A percentile compares a stretch with the other conserved stretches of the same genome.
Evolutionary conservation across 2,113 vertebrate species (phyloP).

Genomic region (Gobio gobio): DNA sequence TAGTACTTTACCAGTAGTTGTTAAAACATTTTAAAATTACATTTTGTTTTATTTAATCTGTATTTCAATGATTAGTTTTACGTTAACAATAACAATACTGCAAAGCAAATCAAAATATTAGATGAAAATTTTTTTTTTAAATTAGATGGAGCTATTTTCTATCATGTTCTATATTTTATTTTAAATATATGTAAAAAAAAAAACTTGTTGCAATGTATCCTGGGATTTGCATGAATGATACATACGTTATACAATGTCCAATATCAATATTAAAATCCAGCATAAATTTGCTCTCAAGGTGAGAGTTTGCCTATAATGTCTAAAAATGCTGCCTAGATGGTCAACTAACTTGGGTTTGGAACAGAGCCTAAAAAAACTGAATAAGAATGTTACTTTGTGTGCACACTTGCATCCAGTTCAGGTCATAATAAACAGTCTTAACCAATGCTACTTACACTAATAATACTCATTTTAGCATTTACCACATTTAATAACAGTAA

Average conservation of each 20-base stretch:
- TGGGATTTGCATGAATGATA: not conserved
- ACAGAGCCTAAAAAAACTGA: not conserved
- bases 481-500: not conserved
- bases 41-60: no score
- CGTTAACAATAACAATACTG: no score
- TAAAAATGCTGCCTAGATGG: not conserved
- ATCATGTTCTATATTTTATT: not conserved
- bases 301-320: not conserved
- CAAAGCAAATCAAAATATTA: no score
- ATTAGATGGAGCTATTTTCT: not conserved
- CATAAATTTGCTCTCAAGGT: not conserved
- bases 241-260: not conserved
- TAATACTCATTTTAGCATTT: not conserved
- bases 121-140: no score
- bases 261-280: not conserved
- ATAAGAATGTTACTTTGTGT: not conserved
- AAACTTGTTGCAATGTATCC: not conserved
- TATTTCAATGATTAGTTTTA: not conserved
- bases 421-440: not conserved
- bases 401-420: not conserved
- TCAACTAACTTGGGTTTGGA: constrained; percentile 4
- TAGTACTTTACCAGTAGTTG: no score
- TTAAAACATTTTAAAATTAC: no score
- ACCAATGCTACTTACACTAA: not conserved
- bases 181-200: not conserved